A percentile compares a stretch with the other conserved stretches of the same genome.
Conservation (phyloP, 2,113 vertebrate species). For the Apteryx mantelli region DNA sequence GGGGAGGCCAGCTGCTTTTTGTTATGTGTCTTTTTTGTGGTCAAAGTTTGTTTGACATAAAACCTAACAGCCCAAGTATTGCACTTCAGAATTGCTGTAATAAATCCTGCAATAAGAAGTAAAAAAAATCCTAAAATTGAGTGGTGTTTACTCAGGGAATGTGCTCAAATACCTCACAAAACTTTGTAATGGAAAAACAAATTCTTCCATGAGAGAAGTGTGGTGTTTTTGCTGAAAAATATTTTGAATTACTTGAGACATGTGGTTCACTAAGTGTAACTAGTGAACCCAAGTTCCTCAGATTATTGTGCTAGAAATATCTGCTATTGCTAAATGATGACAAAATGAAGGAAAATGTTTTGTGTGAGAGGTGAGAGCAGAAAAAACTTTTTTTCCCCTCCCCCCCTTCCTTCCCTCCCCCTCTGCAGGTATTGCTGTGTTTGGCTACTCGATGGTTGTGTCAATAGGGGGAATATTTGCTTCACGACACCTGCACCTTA, state of each 20-base stretch:
- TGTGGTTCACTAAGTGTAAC: background rate
- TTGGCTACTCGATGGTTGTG: conserved; percentile 89
- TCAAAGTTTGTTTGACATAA: background rate
- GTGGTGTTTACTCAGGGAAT: background rate
- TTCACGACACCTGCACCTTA: conserved; percentile 86
- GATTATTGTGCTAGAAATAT: background rate
- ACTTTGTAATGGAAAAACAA: background rate
- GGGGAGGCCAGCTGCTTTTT: background rate
- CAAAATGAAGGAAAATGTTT: background rate
- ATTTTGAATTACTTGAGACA: background rate
- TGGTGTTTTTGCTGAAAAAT: background rate
- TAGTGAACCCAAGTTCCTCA: background rate
- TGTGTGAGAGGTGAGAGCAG: background rate
- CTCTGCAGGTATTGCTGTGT: conserved; percentile 84
- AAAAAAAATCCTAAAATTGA: background rate
- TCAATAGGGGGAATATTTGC: conserved; percentile 93
- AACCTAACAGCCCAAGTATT: background rate
- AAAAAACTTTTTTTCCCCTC: background rate
- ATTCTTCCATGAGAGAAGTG: background rate
- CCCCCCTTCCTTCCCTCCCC: background rate
- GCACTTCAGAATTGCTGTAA: background rate
- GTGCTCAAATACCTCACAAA: background rate
- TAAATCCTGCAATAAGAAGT: background rate
- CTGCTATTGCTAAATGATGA: background rate
- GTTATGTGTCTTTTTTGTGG: background rate